Conservation (phyloP, 2,797 vertebrate genomes). For the Poecilia velifera region DNA sequence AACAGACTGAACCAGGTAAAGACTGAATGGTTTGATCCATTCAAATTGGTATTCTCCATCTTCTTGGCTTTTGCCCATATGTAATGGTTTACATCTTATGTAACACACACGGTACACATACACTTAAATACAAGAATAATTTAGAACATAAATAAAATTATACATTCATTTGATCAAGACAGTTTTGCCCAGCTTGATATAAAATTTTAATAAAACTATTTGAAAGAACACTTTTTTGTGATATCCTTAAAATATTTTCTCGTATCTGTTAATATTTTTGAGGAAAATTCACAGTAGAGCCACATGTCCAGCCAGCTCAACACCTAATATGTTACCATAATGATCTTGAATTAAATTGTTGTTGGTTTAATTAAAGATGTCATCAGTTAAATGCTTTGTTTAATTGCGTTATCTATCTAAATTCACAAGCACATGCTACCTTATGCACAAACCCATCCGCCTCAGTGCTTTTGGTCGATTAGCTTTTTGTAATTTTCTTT, state of each 20-base stretch:
- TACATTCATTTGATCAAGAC: not conserved
- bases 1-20: not conserved
- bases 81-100: not conserved
- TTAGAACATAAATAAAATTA: not conserved
- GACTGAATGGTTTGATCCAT: not conserved
- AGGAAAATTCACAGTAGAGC: not conserved
- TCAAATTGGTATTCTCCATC: not conserved
- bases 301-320: not conserved
- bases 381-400: slow-evolving; percentile 49
- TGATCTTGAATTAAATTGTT: slow-evolving; percentile 51
- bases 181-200: not conserved
- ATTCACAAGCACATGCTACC: slow-evolving; percentile 13
- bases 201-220: not conserved
- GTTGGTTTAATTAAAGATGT: slow-evolving; percentile 33
- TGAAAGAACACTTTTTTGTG: not conserved
- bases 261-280: not conserved
- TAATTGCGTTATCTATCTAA: slow-evolving; percentile 38
- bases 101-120: not conserved
- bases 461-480: slow-evolving; percentile 16
- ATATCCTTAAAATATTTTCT: not conserved
- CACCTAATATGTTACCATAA: slow-evolving; percentile 15
- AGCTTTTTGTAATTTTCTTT: slow-evolving; percentile 62
- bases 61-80: not conserved
- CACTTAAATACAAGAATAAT: not conserved
- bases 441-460: slow-evolving; percentile 26